Evolutionary conservation across 2,797 vertebrate genomes (phyloP), one percentile per base, ranked within the genome.

Genomic region (Scyliorhinus canicula): DNA sequence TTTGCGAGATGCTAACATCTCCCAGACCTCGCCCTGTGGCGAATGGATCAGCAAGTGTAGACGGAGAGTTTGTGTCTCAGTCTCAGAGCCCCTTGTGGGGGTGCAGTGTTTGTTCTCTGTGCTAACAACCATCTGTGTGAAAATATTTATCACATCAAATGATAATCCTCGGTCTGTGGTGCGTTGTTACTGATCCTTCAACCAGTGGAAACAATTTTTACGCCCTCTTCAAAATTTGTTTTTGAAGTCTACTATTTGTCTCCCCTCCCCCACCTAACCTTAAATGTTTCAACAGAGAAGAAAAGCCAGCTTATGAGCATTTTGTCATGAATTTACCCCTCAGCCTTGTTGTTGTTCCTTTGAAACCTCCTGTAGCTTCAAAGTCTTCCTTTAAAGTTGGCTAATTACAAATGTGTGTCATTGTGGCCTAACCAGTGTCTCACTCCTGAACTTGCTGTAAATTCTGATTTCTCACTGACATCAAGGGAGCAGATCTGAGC

Each of bases 401-500:
- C 74, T n/a, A n/a, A n/a, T n/a, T n/a, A n/a, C n/a, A 40, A 3
- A 14, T 35, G 74, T 26, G 19, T 40, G 65, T 91, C 24, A 44
- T 14, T 40, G 88, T 60, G 21, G 7, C 21, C 77, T 91, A 40
- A 63, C 21, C 88, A 65, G 88, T 44, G 19, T 65, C 88, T 63
- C 40, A 40, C 19, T n/a, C 40, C 19, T 47, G 44, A 82, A 82
- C 79, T 82, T 24, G 26, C 79, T 44, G 16, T 44, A 26, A 65
- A 44, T 91, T 40, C 35, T 79, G 40, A 21, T 57, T 95, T 19
- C 47, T 84, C 63, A 88, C 47, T 96, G 69, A 95, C 67, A 65
- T 52, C 96, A 98, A 65, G 97, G 99, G 99, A 0, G 98, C 98
- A 0, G 98, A 98, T 95, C 57, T 97, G 69, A 96, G 96, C 95